Base-by-base conservation (phyloP, 2,888 invertebrate species). In the Tachina lurida region DNA sequence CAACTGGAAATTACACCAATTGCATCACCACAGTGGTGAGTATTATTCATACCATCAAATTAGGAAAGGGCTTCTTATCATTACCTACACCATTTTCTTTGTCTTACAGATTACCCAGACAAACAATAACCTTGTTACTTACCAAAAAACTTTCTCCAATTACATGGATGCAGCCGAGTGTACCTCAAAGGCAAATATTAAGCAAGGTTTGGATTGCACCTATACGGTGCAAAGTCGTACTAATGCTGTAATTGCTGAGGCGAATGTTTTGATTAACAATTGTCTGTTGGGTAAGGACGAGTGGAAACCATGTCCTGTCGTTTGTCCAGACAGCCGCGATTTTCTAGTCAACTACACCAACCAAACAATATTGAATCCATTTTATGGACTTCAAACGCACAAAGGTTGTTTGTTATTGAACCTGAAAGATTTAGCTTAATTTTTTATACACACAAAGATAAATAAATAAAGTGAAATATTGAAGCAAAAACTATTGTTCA, bases 351-450 rank as follows among this genome's bases (percentile, higher is more conserved):
- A 78, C 39, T 80, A 41, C n/a, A 43, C 56, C 3, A 86, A 78
- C 60, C 47, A 10, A 19, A 86, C 84, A 8, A 86, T 87, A 7
- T 12, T 3, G 10, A 87, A 87, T 87, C 88, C 88, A 0, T 85
- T 87, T 52, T 78, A 52, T 60, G 77, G 80, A 5, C 47, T 41
- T 22, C 41, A 82, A 47, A 54, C 47, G 4, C 19, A 45, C 31
- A 75, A 49, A 3, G 63, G 43, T n/a, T 71, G 71, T 47, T 58
- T 71, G 47, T 47, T 71, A 45, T 45, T 71, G 43, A 58, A 22
- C 1, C 22, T 56, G 3, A 56, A 12, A 12, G 12, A 45, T 12
- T 45, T 10, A 56, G 13, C 17, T 19, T 9, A 52, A 12, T 45
- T 52, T 52, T 56, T 56, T 12, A 56, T 3, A 22, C 3, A 22